phyloP scores from a whole-genome alignment of 2,797 vertebrate genomes.

The Hoplostethus mediterraneus region DNA sequence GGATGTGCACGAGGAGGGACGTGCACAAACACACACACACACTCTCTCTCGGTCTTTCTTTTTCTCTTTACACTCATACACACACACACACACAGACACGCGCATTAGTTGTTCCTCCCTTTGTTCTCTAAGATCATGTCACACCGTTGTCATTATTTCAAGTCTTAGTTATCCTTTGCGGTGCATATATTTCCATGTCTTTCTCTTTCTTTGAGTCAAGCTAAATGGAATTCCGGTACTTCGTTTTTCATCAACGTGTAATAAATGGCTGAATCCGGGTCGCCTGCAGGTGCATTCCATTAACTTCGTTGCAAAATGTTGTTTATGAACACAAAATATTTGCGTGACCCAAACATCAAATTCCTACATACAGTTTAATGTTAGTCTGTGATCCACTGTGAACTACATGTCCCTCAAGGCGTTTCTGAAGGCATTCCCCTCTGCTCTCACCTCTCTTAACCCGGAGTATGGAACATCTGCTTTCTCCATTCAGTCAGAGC shows the following conservation, averaged over 20 bases:
- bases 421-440: slow-evolving; percentile 68
- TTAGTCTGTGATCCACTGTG: slow-evolving; percentile 44
- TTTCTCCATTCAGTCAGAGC: slow-evolving; percentile 76
- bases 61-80: slow-evolving; percentile 14
- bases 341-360: slow-evolving; percentile 33
- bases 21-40: slow-evolving; percentile 5
- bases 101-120: slow-evolving; percentile 15
- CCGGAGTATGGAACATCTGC: slow-evolving; percentile 79
- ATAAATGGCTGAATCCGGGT: slow-evolving; percentile 9
- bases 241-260: slow-evolving; percentile 9
- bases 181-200: slow-evolving; percentile 21
- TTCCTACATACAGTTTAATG: slow-evolving; percentile 36
- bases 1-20: slow-evolving; percentile 28
- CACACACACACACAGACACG: slow-evolving; percentile 2
- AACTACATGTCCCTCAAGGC: slow-evolving; percentile 67
- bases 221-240: slow-evolving; percentile 6
- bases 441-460: slow-evolving; percentile 81
- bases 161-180: slow-evolving; percentile 22
- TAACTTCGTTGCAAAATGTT: slow-evolving; percentile 27
- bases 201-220: slow-evolving; percentile 19
- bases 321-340: slow-evolving; percentile 24
- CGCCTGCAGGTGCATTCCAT: slow-evolving; percentile 16
- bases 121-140: slow-evolving; percentile 37
- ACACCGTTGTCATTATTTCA: slow-evolving; percentile 14
- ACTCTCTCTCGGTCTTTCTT: slow-evolving; percentile 3